phyloP scores from a whole-genome alignment of 2,113 vertebrate species.

The Seriola aureovittata region DNA sequence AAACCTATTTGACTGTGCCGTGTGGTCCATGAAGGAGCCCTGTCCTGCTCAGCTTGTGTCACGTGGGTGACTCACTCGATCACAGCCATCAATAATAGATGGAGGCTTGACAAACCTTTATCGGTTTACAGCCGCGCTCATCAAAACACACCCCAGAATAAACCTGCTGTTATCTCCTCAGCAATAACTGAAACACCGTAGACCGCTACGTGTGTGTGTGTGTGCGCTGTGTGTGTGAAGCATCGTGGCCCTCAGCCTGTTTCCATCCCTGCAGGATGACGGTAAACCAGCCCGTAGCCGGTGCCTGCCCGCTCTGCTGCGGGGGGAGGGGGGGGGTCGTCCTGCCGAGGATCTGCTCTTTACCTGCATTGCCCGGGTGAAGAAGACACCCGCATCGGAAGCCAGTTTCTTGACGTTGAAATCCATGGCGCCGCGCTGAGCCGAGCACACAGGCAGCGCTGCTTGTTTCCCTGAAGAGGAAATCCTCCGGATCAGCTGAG shows the following conservation, averaged over 20 bases:
- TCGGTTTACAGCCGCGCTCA: conserved; percentile 49
- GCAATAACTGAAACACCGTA: background rate
- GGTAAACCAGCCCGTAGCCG: background rate
- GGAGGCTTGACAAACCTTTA: conserved; percentile 50
- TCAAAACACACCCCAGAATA: background rate
- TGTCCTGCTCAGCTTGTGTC: conserved; percentile 30
- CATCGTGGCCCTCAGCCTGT: background rate
- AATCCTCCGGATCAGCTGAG: conserved; percentile 68
- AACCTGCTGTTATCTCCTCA: too few relatives aligned
- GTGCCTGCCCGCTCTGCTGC: background rate
- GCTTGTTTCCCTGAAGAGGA: conserved; percentile 36
- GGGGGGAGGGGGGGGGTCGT: background rate
- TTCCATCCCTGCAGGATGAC: background rate
- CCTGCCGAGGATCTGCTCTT: background rate
- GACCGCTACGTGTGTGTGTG: background rate
- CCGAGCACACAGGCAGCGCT: conserved; percentile 11
- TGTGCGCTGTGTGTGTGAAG: background rate
- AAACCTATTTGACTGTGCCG: background rate
- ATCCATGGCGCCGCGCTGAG: conserved; percentile 84
- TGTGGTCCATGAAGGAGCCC: background rate
- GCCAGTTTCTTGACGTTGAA: conserved; percentile 97
- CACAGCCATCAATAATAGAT: conserved; percentile 78
- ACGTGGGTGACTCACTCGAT: conserved; percentile 49
- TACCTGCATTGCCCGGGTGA: conserved; percentile 91
- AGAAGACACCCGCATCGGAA: conserved; percentile 95